Base-by-base conservation (phyloP, 1,140 invertebrate genomes). In the Ostrea edulis region DNA sequence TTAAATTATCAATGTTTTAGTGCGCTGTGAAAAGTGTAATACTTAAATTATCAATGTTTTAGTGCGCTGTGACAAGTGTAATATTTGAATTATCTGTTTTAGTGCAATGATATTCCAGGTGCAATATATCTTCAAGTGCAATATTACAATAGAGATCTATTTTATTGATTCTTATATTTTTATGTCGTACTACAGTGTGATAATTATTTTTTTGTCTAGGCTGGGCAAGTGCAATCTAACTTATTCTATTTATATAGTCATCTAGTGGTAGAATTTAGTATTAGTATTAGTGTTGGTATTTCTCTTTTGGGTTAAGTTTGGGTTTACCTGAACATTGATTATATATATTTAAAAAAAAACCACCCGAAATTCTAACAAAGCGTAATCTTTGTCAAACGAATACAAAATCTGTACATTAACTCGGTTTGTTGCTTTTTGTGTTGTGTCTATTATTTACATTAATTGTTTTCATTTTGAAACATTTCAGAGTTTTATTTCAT, bases 171-270 rank as follows among this genome's bases (percentile, higher is more conserved):
- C 55, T 20, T 22, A 77, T 25, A 77, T 29, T 77, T 77, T 25
- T 14, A 77, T 77, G 68, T 77, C 29, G 68, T 77, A 77, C 25
- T 77, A 35, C 8, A 77, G 25, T 77, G 68, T 77, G 68, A 77
- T 77, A 77, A 2, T 29, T 77, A 20, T 62, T 77, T 77, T 35
- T 77, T 25, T 77, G 68, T 22, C 68, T 77, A 29, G 68, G 68
- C 68, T 25, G 68, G 68, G 68, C 68, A 77, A 77, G 68, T 77
- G 68, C 68, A 77, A 77, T 77, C 12, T 77, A 77, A 77, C 25
- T 77, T 77, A 77, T 77, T 77, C 14, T 3, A 62, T 62, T 62
- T 77, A 77, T 22, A 29, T 77, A 29, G 68, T 77, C 68, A 5
- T 9, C 8, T 77, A 62, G 55, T 62, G 7, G 25, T 77, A 77